phyloP scores from a whole-genome alignment of 1,140 invertebrate species.

The Drosophila willistoni region DNA sequence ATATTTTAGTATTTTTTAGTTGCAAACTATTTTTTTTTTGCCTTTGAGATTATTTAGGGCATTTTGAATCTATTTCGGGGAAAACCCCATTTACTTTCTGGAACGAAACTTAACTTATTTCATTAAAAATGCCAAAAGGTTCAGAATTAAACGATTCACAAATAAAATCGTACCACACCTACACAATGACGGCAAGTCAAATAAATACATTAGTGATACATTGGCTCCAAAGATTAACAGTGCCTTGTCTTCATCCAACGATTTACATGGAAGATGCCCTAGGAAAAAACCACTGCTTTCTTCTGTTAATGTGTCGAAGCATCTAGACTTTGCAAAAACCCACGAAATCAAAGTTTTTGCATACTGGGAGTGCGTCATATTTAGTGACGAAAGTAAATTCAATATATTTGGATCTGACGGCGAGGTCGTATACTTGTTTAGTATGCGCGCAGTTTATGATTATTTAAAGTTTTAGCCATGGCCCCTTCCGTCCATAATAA shows the following conservation, averaged over 20 bases:
- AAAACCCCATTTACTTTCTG: constrained; percentile 6
- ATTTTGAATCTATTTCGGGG: constrained; percentile 1
- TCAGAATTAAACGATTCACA: neutral
- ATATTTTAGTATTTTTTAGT: constrained; percentile 1
- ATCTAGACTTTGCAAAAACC: too few relatives aligned
- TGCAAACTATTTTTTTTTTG: neutral
- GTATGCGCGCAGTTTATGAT: too few relatives aligned
- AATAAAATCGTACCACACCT: neutral
- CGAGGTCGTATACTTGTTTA: too few relatives aligned
- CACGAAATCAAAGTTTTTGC: too few relatives aligned
- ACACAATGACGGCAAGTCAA: constrained; percentile 1
- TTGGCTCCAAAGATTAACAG: neutral
- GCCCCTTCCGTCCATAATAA: too few relatives aligned
- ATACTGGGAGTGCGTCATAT: too few relatives aligned
- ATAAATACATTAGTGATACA: neutral
- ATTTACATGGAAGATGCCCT: neutral
- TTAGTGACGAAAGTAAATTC: too few relatives aligned
- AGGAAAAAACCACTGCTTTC: too few relatives aligned
- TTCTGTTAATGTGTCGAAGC: too few relatives aligned
- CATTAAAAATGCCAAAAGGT: constrained; percentile 6
- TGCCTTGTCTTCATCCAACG: neutral
- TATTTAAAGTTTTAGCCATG: too few relatives aligned
- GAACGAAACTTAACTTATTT: neutral
- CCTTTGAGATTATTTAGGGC: neutral
- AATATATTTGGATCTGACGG: too few relatives aligned